Conservation (phyloP, 2,888 invertebrate species). For the Xanthostigma xanthostigma region DNA sequence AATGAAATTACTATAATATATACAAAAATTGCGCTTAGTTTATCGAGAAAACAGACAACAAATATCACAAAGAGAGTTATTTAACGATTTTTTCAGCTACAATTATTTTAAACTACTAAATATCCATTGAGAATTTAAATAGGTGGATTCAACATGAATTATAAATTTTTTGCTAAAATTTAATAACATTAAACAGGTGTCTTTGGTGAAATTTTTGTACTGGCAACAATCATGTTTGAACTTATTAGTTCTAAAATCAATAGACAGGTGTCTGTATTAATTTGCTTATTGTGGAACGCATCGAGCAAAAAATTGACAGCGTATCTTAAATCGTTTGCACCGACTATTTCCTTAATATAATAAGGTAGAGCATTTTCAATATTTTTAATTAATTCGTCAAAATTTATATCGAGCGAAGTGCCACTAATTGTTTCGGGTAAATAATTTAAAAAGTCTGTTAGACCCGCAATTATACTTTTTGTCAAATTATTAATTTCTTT, state of each 20-base stretch:
- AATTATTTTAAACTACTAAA: no score
- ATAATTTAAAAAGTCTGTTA: no score
- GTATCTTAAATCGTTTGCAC: conserved; percentile 23
- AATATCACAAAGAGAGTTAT: no score
- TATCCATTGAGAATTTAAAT: no score
- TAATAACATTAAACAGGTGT: background rate
- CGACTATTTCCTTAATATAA: conserved; percentile 23
- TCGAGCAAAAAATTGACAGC: conserved; percentile 27
- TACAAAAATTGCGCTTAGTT: no score
- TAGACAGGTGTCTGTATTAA: conserved; percentile 32
- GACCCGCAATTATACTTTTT: background rate
- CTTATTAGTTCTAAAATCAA: conserved; percentile 30
- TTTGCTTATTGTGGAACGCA: conserved; percentile 29
- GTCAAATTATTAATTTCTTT: conserved; percentile 10
- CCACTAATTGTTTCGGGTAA: no score
- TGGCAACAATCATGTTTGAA: conserved; percentile 19
- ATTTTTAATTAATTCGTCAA: background rate
- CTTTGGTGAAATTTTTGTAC: conserved; percentile 2
- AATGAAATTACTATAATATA: no score
- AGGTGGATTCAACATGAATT: no score
- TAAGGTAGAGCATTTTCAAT: conserved; percentile 17
- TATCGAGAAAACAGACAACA: no score
- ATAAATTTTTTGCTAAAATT: no score
- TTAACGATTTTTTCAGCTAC: no score
- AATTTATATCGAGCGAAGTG: background rate